phyloP scores from a whole-genome alignment of 53 echinoderm and acorn worm species.

The Crossaster papposus region DNA sequence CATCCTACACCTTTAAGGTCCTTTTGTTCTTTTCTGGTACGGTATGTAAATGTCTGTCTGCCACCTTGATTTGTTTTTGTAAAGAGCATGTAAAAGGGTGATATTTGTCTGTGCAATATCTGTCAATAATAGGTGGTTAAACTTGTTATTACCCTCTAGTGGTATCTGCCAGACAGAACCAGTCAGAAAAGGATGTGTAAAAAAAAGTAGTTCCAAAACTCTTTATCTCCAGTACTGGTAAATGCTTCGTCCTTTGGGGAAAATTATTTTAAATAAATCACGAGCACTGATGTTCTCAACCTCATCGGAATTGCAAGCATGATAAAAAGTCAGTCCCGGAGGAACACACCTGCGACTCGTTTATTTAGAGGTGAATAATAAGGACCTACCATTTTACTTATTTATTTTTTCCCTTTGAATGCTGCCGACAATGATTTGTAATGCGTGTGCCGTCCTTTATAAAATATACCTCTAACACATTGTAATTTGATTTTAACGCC shows the following conservation, averaged over 20 bases:
- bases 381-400: background rate
- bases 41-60: too few relatives aligned
- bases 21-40: too few relatives aligned
- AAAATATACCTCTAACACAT: background rate
- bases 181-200: too few relatives aligned
- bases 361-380: background rate
- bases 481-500: conserved; percentile 52
- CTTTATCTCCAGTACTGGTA: background rate
- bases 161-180: too few relatives aligned
- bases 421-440: conserved; percentile 40
- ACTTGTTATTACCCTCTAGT: too few relatives aligned
- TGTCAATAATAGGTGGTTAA: too few relatives aligned
- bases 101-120: too few relatives aligned
- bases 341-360: conserved; percentile 25
- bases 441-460: conserved; percentile 3
- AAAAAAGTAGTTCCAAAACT: background rate
- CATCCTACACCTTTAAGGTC: too few relatives aligned
- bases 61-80: too few relatives aligned
- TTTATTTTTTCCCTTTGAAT: background rate
- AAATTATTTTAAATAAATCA: background rate
- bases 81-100: too few relatives aligned
- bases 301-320: background rate
- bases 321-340: background rate
- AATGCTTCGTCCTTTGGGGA: background rate
- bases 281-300: background rate